These are phyloP conservation scores for Catharus fuscescens DNA, from an alignment of 2,113 vertebrate species.

Conservation along the genomic window DNA sequence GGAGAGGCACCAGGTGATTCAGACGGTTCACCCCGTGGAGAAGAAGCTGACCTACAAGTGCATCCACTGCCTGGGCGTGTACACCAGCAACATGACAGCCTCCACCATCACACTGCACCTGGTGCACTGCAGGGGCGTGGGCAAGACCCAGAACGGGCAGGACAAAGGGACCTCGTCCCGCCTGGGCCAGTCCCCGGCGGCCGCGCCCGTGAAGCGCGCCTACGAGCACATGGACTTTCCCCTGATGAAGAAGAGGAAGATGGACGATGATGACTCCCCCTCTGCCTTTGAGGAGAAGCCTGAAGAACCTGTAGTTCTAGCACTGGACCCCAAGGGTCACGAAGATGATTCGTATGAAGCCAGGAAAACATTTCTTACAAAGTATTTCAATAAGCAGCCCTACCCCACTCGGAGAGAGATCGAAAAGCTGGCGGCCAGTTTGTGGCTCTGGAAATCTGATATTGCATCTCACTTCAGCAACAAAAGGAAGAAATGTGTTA, in stretches of 20 bases:
- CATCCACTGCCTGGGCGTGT: conserved; percentile 97
- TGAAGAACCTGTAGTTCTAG: conserved; percentile 89
- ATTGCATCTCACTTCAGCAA: conserved; percentile 92
- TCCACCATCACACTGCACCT: conserved; percentile 96
- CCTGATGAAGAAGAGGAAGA: conserved; percentile 85
- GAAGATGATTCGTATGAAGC: conserved; percentile 93
- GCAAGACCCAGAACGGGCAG: conserved; percentile 94
- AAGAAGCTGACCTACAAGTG: conserved; percentile 99
- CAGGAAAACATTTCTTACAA: conserved; percentile 92
- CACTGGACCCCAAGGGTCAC: conserved; percentile 92
- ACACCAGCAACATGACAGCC: conserved; percentile 98
- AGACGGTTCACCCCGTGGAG: conserved; percentile 97
- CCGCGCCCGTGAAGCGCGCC: conserved; percentile 83
- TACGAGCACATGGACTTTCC: conserved; percentile 82
- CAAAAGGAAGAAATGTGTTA: conserved; percentile 88
- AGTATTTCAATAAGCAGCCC: conserved; percentile 91
- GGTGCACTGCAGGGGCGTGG: conserved; percentile 95
- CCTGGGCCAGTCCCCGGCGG: conserved; percentile 78
- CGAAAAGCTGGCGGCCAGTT: conserved; percentile 90
- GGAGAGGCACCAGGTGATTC: conserved; percentile 96
- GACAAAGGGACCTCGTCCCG: conserved; percentile 83
- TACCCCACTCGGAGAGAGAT: conserved; percentile 91
- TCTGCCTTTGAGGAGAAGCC: conserved; percentile 85
- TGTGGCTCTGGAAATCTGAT: conserved; percentile 97
- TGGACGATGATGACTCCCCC: conserved; percentile 79